Base-by-base conservation (phyloP, 2,888 invertebrate genomes). In the Xestobium rufovillosum region DNA sequence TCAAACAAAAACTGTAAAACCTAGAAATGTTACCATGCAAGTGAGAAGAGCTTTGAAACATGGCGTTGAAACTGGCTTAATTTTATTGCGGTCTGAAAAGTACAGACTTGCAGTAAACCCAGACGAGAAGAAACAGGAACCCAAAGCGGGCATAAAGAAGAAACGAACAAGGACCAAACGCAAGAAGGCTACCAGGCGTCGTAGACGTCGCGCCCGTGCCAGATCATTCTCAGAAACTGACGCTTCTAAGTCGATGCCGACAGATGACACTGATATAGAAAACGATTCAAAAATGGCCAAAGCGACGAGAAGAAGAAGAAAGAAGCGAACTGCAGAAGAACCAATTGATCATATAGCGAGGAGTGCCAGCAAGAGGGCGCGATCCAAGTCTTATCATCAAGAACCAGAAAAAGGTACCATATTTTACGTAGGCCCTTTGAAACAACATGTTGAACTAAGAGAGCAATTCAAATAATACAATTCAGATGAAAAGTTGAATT, bases 21-120 rank as follows among this genome's bases (percentile, higher is more conserved):
- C 48, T 4, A 45, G 48, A 27, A 52, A 53, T 32, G 29, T 53
- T 2, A 45, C 50, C 4, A 38, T 45, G 32, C 50, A 53, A 26
- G 44, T 55, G 2, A 45, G 45, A 23, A 48, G 42, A 19, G 55
- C 55, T 6, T 14, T 57, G n/a, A 44, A 48, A 15, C 51, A 56
- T 26, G 57, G 52, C 2, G 30, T 52, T 3, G 37, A 46, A n/a
- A 44, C 45, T n/a, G 55, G 54, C 8, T 3, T 44, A 2, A 19
- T 44, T 4, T 29, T 16, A 11, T 30, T 42, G 13, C 17, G 34
- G 9, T 28, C 13, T 6, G 44, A 42, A 3, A 38, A 34, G 11
- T 42, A 35, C 26, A n/a, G 34, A 3, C 26, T 38, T 14, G 38
- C 8, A 3, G 9, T 14, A 14, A 12, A 14, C 31, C 6, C n/a